Conservation (phyloP, 2,797 vertebrate species). For the Anniella stebbinsi region DNA sequence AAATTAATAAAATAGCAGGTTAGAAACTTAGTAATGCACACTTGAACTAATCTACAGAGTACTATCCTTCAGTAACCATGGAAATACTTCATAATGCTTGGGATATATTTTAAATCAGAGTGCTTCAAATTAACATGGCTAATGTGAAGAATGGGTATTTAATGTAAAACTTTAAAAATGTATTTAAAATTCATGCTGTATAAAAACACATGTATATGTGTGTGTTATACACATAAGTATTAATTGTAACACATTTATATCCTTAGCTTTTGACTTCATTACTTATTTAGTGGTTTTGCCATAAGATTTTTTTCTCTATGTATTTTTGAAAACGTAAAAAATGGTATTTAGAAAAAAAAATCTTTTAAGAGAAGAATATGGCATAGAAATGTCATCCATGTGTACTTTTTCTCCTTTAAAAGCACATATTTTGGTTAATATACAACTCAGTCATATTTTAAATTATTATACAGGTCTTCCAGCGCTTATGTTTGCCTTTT, state of each 20-base stretch:
- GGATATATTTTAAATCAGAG: neutral
- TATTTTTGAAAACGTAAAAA: neutral
- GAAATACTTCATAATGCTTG: slow-evolving; percentile 6
- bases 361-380: neutral
- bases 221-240: neutral
- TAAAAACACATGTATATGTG: rapidly evolving
- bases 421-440: neutral
- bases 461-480: neutral
- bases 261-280: neutral
- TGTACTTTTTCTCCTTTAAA: neutral
- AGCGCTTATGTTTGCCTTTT: too few relatives aligned
- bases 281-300: neutral
- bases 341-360: neutral
- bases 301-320: neutral
- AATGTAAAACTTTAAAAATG: slow-evolving; percentile 4
- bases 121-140: neutral
- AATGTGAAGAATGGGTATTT: neutral
- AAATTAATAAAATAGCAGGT: slow-evolving; percentile 28
- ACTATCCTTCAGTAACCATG: neutral
- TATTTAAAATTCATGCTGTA: neutral
- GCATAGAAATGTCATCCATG: neutral
- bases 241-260: neutral
- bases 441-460: too few relatives aligned
- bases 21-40: neutral
- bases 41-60: neutral